Conservation (phyloP, 1,140 invertebrate genomes). For the Brachionus plicatilis region DNA sequence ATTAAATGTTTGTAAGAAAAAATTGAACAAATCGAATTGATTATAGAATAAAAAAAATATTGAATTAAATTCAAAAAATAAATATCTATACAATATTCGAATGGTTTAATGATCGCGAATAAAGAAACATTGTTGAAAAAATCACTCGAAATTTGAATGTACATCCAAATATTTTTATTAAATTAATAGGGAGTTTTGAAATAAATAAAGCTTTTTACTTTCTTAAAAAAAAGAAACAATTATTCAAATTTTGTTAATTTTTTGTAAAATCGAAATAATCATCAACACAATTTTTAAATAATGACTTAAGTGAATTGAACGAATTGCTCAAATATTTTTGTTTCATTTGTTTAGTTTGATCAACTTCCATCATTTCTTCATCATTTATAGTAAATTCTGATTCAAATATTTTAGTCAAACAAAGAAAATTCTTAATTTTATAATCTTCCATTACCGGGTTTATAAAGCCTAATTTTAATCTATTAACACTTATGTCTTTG, state of each 20-base stretch:
- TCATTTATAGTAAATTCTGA: background rate
- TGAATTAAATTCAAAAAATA: background rate
- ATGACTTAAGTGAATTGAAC: background rate
- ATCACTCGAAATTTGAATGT: background rate
- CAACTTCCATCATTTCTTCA: background rate
- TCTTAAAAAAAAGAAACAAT: too few relatives aligned
- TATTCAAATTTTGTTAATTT: background rate
- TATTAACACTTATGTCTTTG: background rate
- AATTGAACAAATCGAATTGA: background rate
- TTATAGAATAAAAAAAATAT: background rate
- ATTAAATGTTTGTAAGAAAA: background rate
- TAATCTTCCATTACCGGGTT: background rate
- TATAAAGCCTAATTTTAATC: background rate
- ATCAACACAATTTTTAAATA: background rate
- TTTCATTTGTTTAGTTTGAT: background rate
- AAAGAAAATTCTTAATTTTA: constrained; percentile 6
- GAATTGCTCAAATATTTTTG: background rate
- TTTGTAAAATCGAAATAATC: constrained; percentile 25
- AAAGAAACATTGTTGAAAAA: too few relatives aligned
- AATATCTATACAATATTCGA: background rate
- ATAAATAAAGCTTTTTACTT: too few relatives aligned
- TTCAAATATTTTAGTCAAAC: background rate
- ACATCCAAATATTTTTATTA: background rate
- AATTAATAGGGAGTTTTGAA: background rate
- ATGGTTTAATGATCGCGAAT: background rate